These are phyloP conservation scores for Xanthorhoe spadicearia DNA, from an alignment of 2,888 invertebrate genomes.

Conservation along the genomic window DNA sequence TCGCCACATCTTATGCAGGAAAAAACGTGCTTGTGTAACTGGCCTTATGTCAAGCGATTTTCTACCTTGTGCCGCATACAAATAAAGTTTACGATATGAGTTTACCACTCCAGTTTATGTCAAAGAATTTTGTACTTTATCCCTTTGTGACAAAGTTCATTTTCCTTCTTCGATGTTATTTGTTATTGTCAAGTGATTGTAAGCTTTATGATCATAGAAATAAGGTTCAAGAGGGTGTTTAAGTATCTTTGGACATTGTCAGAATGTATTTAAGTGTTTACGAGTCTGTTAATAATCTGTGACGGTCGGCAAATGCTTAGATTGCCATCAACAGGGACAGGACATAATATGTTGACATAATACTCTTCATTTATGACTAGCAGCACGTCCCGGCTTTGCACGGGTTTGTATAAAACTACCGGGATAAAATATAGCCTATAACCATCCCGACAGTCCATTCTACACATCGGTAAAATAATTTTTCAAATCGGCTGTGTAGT, in stretches of 20 bases:
- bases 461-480: no score
- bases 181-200: not conserved
- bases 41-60: conserved; percentile 14
- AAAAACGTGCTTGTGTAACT: conserved; percentile 48
- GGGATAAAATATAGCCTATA: no score
- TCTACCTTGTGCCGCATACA: not conserved
- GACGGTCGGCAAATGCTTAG: conserved; percentile 2
- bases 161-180: not conserved
- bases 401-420: no score
- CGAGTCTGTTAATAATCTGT: conserved; percentile 6
- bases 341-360: no score
- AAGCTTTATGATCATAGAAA: not conserved
- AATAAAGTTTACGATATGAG: conserved; percentile 1
- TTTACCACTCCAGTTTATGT: not conserved
- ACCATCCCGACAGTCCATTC: no score
- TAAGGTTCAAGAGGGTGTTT: not conserved
- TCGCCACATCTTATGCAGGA: conserved; percentile 56
- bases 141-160: not conserved
- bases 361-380: no score
- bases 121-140: not conserved
- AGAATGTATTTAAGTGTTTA: conserved; percentile 10
- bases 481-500: no score
- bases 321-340: not conserved
- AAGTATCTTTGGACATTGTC: conserved; percentile 9
- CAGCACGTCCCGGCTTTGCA: no score